These are phyloP conservation scores for Halictus ligatus DNA, from an alignment of 2,888 invertebrate species.

Conservation along the genomic window DNA sequence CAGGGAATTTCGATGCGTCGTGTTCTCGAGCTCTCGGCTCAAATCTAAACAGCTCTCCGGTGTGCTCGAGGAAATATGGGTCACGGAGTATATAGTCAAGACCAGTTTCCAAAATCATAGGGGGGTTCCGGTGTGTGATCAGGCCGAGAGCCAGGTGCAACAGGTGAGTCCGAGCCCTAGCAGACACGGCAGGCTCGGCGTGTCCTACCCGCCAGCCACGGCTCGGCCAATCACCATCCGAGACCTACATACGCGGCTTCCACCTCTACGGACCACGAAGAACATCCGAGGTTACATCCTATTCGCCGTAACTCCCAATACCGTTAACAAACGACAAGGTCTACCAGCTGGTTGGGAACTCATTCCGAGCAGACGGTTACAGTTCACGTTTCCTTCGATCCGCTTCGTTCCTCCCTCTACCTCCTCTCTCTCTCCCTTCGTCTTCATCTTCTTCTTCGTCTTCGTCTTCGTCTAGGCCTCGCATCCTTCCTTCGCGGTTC, in stretches of 20 bases:
- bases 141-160: constrained; percentile 71
- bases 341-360: constrained; percentile 54
- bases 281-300: constrained; percentile 72
- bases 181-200: constrained; percentile 59
- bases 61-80: constrained; percentile 43
- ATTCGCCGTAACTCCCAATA: constrained; percentile 77
- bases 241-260: constrained; percentile 82
- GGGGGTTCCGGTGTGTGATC: constrained; percentile 68
- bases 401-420: constrained; percentile 22
- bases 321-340: constrained; percentile 74
- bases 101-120: constrained; percentile 66
- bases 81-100: constrained; percentile 46
- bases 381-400: constrained; percentile 14
- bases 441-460: neutral
- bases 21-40: neutral
- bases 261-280: constrained; percentile 64
- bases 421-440: neutral
- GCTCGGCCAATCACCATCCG: constrained; percentile 78
- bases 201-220: constrained; percentile 69
- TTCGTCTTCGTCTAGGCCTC: constrained; percentile 3
- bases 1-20: constrained; percentile 22
- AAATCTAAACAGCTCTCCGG: constrained; percentile 28
- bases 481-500: neutral
- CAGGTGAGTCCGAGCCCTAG: constrained; percentile 73
- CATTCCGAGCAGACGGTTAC: constrained; percentile 45